phyloP scores from a whole-genome alignment of 1,140 invertebrate genomes.

The Arion vulgaris region DNA sequence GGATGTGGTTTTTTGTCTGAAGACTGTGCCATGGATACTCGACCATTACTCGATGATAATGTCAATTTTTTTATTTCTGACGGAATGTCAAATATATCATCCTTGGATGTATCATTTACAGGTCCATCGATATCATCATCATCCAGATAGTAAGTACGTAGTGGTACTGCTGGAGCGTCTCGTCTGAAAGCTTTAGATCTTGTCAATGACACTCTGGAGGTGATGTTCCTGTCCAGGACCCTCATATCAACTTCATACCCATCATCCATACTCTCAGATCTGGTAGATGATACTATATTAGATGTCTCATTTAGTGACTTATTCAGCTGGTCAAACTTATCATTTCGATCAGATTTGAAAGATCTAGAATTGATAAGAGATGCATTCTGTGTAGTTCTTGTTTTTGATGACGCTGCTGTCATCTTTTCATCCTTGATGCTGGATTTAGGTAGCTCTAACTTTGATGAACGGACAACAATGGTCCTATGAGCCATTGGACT shows the following conservation, averaged over 20 bases:
- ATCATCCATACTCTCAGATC: not conserved
- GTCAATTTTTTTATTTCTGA: not conserved
- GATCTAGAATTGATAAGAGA: constrained; percentile 24
- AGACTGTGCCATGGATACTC: not conserved
- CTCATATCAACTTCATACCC: not conserved
- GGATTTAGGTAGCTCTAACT: not conserved
- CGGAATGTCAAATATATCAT: constrained; percentile 15
- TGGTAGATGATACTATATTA: not conserved
- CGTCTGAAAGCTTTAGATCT: constrained; percentile 31
- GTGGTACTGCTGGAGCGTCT: not conserved
- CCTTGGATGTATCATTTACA: not conserved
- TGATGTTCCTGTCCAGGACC: not conserved
- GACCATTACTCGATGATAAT: not conserved
- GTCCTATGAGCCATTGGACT: not conserved
- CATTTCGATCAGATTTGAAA: constrained; percentile 7
- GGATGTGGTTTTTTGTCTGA: not conserved
- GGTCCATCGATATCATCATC: constrained; percentile 23
- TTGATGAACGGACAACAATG: not conserved
- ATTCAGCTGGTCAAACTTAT: constrained; percentile 17
- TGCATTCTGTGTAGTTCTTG: not conserved
- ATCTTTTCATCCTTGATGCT: not conserved
- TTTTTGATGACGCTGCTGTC: not conserved
- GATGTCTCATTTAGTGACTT: not conserved
- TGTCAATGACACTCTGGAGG: constrained; percentile 3
- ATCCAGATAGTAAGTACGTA: not conserved